Evolutionary conservation across 2,113 vertebrate species (phyloP).

Genomic region (Ginglymostoma cirratum): DNA sequence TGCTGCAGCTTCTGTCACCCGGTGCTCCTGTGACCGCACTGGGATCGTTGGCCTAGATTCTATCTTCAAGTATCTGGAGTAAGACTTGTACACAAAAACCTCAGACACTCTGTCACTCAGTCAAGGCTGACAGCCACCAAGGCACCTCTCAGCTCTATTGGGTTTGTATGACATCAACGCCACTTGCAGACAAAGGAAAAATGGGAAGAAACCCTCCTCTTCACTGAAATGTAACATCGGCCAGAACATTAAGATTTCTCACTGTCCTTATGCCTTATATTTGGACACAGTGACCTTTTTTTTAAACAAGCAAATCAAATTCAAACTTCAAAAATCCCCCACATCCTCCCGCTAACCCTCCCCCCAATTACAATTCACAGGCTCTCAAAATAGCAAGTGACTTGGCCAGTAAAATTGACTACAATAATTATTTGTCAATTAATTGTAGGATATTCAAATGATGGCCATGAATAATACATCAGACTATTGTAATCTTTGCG

Average conservation of each 20-base stretch:
- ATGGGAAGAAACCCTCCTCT: not conserved
- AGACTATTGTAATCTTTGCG: slow-evolving; percentile 10
- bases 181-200: not conserved
- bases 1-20: not conserved
- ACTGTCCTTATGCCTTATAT: not conserved
- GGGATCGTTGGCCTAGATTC: not conserved
- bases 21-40: not conserved
- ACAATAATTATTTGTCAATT: slow-evolving; percentile 24
- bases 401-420: not conserved
- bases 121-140: not conserved
- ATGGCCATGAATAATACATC: not conserved
- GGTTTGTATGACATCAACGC: no score
- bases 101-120: not conserved
- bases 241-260: not conserved
- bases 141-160: not conserved
- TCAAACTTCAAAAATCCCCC: not conserved
- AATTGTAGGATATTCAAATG: slow-evolving; percentile 28
- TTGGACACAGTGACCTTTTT: not conserved
- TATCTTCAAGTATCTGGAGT: not conserved
- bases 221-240: not conserved
- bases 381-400: not conserved
- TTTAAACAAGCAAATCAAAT: not conserved
- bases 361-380: not conserved
- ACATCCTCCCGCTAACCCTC: not conserved
- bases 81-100: not conserved